A percentile compares a stretch with the other conserved stretches of the same genome.
Evolutionary conservation across 2,797 vertebrate genomes (phyloP).

Genomic region (Periophthalmus magnuspinnatus): DNA sequence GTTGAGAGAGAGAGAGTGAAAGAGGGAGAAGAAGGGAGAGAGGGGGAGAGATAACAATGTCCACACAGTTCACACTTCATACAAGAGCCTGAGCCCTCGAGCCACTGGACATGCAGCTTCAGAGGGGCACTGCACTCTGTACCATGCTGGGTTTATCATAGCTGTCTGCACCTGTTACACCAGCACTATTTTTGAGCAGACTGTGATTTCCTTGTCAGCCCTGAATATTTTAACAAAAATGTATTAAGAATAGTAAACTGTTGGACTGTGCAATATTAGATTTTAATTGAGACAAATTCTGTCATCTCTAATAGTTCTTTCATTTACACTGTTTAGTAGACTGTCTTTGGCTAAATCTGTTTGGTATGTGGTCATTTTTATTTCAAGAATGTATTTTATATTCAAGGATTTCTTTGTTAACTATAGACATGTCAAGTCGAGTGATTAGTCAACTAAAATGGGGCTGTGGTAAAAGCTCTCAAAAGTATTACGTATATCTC

Average conservation of each 20-base stretch:
- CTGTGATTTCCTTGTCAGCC: constrained; percentile 3
- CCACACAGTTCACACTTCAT: constrained; percentile 30
- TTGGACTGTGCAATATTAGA: background rate
- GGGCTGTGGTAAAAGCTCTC: too few species aligned
- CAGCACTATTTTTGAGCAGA: background rate
- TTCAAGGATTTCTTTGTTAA: too few species aligned
- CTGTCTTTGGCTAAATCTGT: too few species aligned
- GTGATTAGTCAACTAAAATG: too few species aligned
- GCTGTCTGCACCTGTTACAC: background rate
- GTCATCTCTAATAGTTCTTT: too few species aligned
- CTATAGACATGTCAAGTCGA: too few species aligned
- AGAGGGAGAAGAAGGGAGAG: constrained; percentile 1
- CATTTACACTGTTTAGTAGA: too few species aligned
- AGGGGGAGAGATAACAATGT: constrained; percentile 24
- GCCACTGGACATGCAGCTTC: constrained; percentile 4
- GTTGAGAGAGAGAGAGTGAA: constrained; percentile 24
- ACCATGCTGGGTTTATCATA: constrained; percentile 4
- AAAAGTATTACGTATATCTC: too few species aligned
- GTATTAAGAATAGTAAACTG: too few species aligned
- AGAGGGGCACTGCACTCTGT: background rate
- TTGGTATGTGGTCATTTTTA: too few species aligned
- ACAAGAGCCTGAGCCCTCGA: background rate
- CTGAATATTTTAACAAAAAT: background rate
- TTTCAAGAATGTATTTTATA: too few species aligned
- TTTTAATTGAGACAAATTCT: too few species aligned